Evolutionary conservation across 23 tunicate species (phyloP).

Genomic region (Trididemnum nubilum): DNA sequence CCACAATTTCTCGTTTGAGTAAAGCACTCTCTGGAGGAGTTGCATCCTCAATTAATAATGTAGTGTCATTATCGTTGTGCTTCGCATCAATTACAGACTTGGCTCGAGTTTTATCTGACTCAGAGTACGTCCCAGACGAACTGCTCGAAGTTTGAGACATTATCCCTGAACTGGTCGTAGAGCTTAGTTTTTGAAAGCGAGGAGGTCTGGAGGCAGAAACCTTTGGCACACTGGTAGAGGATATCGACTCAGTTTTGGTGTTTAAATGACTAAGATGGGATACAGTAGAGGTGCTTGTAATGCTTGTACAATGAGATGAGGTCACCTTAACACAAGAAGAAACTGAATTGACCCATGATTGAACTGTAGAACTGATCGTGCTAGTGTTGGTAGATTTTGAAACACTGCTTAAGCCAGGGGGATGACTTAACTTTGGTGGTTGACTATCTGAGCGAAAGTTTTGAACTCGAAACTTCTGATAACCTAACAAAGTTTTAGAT

Average conservation of each 20-base stretch:
- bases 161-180: not conserved
- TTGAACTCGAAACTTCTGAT: not conserved
- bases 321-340: no score
- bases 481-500: constrained; percentile 17
- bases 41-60: not conserved
- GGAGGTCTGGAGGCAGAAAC: no score
- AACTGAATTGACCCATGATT: not conserved
- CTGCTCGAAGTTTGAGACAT: not conserved
- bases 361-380: not conserved
- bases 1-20: constrained; percentile 47
- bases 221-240: no score
- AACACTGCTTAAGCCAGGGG: not conserved
- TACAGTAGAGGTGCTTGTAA: no score
- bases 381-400: not conserved
- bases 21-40: constrained; percentile 25
- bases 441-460: not conserved
- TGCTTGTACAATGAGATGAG: no score
- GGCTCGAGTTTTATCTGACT: not conserved
- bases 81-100: not conserved
- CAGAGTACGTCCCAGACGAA: not conserved
- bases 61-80: not conserved
- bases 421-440: not conserved
- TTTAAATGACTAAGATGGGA: no score
- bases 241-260: no score
- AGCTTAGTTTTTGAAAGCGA: constrained; percentile 3